phyloP scores from a whole-genome alignment of 2,888 invertebrate genomes.

The Hecatera dysodea region DNA sequence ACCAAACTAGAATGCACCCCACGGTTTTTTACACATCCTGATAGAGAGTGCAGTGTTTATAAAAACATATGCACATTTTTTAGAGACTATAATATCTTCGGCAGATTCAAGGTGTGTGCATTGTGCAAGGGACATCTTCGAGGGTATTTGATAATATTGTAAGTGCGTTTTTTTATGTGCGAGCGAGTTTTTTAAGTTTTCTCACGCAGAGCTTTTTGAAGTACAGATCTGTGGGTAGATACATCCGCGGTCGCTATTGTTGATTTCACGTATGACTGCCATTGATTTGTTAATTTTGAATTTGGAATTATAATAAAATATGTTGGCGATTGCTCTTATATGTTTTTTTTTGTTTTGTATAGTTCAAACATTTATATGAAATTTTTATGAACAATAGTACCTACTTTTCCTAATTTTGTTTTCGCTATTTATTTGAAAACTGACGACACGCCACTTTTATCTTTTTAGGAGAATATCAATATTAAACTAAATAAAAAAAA shows the following conservation, averaged over 20 bases:
- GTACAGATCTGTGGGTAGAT: conserved; percentile 90
- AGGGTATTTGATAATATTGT: conserved; percentile 86
- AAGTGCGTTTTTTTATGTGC: conserved; percentile 87
- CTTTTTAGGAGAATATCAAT: neutral
- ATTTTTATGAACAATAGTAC: neutral
- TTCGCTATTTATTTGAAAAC: neutral
- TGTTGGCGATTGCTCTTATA: conserved; percentile 44
- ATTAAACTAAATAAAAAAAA: conserved; percentile 2
- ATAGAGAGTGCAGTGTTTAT: conserved; percentile 82
- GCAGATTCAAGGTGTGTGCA: conserved; percentile 84
- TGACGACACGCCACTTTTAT: neutral
- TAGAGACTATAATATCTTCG: conserved; percentile 84
- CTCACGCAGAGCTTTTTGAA: conserved; percentile 88
- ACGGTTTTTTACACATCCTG: conserved; percentile 77
- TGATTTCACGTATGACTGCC: conserved; percentile 81
- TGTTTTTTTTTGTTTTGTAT: neutral
- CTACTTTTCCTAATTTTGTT: neutral
- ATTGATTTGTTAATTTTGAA: conserved; percentile 74
- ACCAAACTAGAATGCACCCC: conserved; percentile 73
- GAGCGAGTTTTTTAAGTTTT: conserved; percentile 89
- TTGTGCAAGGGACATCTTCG: conserved; percentile 87
- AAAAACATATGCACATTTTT: conserved; percentile 91
- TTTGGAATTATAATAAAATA: conserved; percentile 51
- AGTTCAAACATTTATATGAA: neutral
- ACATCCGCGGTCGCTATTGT: conserved; percentile 81